Evolutionary conservation across 1,140 invertebrate species (phyloP).

Genomic region (Periplaneta americana): DNA sequence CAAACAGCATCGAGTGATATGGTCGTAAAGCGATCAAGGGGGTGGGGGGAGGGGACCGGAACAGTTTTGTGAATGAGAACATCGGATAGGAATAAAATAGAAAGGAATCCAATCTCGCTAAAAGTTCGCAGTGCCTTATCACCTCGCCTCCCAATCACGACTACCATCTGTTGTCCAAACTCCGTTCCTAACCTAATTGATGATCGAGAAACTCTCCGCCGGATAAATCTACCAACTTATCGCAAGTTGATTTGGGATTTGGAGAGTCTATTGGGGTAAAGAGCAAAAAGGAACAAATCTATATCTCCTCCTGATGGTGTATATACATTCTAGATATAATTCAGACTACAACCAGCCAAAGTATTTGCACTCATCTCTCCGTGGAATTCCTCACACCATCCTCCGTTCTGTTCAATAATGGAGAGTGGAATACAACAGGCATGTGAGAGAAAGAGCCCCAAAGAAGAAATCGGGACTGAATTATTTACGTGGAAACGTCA

Average conservation of each 20-base stretch:
- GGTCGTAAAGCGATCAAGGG: not conserved
- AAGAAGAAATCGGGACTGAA: not conserved
- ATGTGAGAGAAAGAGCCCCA: not conserved
- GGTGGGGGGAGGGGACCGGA: not conserved
- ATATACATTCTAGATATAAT: not conserved
- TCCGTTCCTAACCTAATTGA: not conserved
- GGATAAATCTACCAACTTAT: not conserved
- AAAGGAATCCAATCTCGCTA: not conserved
- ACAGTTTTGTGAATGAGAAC: not conserved
- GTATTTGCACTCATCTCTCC: not conserved
- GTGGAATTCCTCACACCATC: not conserved
- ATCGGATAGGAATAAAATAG: not conserved
- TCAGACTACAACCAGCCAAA: not conserved
- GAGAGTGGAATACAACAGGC: not conserved
- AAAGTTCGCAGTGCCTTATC: not conserved
- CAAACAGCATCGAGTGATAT: not conserved
- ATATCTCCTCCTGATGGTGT: not conserved
- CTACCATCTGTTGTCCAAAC: not conserved
- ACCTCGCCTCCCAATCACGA: not conserved
- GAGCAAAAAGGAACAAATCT: not conserved
- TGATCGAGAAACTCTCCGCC: not conserved
- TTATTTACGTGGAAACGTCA: not conserved
- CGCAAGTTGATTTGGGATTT: not conserved
- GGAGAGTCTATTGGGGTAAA: not conserved
- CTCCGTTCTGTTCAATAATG: not conserved